Evolutionary conservation across 2,113 vertebrate species (phyloP), one percentile per base, ranked within the genome.

Genomic region (Chaetorhynchus papuensis): DNA sequence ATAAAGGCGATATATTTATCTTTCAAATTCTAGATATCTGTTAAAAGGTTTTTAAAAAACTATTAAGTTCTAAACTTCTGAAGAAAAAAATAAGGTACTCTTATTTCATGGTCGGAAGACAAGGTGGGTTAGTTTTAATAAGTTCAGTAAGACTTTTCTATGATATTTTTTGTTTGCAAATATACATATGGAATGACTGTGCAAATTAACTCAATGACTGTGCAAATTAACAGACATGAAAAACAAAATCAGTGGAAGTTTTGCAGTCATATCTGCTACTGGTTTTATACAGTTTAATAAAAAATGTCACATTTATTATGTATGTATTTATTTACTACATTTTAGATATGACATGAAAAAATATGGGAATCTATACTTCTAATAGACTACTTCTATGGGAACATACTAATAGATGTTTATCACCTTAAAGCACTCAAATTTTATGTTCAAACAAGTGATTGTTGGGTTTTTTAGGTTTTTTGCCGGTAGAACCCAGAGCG

Each of bases 131-230:
- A 31, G 4, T 68, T 71, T 41, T 56, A n/a, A 45, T 31, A 30
- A 60, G 27, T 63, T 89, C n/a, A 35, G 24, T 26, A 86, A 42
- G 17, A 69, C 2, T 63, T 74, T 79, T 87, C n/a, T 70, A 12
- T 23, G 1, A 47, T 39, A n/a, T 28, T 61, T 2, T 2, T 61
- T 23, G 15, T 82, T 85, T 69, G 3, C 23, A 94, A 75, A 71
- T 78, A 8, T 64, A n/a, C 35, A 57, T 49, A 64, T 53, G 14
- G 31, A 94, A 92, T 35, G 6, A 35, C 12, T 81, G 52, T 28
- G n/a, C 8, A 93, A 96, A 85, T 92, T 22, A 95, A 83, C 56
- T 85, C n/a, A 94, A 92, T 35, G 6, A 35, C 12, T 81, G 52
- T 28, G n/a, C 8, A 93, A 96, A 85, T 92, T 95, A 95, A 87